Evolutionary conservation across 23 tunicate genomes (phyloP), one percentile per base, ranked within the genome.

Genomic region (Phallusia fumigata): DNA sequence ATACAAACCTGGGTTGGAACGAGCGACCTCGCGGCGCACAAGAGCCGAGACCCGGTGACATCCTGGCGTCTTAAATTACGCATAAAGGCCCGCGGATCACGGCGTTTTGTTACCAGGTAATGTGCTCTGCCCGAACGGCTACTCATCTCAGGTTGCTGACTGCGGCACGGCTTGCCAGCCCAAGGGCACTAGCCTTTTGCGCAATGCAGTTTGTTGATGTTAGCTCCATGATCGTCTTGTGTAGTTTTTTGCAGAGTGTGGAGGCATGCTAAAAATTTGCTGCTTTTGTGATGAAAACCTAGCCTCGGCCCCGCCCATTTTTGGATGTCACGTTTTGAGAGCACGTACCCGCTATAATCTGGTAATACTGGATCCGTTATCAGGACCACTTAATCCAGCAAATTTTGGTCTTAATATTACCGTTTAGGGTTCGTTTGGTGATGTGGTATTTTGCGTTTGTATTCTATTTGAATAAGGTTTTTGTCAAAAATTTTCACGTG

Each of bases 21-120:
- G 47, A 5, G 47, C 47, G 47, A 40, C 47, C 47, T 40, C 47
- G 11, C 69, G 26, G 69, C 69, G 28, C 13, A 16, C 3, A 24
- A 16, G 69, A 58, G 69, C 58, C n/a, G 13, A 16, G 69, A 16
- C 69, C 69, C 16, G 8, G 28, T 13, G 69, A 58, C 69, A 58
- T 24, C 69, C 69, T 21, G 13, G 3, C 69, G 28, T 8, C 69
- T 58, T 24, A 22, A 24, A 24, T 58, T 58, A 58, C 69, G 69
- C 69, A 24, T 58, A 21, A 24, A 24, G 28, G 69, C 28, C 69
- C 26, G 69, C 69, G 69, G 15, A 58, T 2, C 3, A 6, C 69
- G 69, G 69, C 26, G 69, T 58, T 21, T 24, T 58, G 69, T 58
- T 58, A 58, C 69, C 26, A 6, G 69, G 69, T 58, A 58, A 58